These are phyloP conservation scores for Trematomus loennbergii DNA, from an alignment of 2,113 vertebrate species.

Conservation along the genomic window DNA sequence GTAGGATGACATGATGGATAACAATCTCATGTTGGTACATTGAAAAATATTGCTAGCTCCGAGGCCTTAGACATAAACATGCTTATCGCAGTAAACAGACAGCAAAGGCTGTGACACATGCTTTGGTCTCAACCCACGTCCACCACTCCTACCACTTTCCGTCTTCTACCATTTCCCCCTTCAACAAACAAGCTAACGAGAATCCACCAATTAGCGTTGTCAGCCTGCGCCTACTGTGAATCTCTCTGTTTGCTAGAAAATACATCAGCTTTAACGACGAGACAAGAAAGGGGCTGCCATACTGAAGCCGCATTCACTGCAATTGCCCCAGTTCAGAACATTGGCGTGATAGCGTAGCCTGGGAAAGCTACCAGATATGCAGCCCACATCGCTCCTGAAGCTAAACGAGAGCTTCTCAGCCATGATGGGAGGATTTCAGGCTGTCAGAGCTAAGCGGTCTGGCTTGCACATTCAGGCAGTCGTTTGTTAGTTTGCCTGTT, in stretches of 20 bases:
- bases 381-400: constrained; percentile 37
- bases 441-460: constrained; percentile 50
- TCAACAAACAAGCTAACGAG: constrained; percentile 56
- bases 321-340: constrained; percentile 23
- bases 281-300: constrained; percentile 24
- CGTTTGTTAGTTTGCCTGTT: constrained; percentile 46
- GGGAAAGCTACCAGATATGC: constrained; percentile 34
- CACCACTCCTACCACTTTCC: constrained; percentile 30
- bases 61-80: constrained; percentile 58
- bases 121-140: constrained; percentile 75
- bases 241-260: constrained; percentile 33
- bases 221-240: constrained; percentile 40
- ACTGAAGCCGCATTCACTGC: background rate
- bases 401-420: constrained; percentile 25
- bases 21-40: too few relatives aligned
- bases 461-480: constrained; percentile 21
- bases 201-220: constrained; percentile 60
- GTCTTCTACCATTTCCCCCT: background rate
- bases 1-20: background rate
- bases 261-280: constrained; percentile 29
- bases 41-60: background rate
- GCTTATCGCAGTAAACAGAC: constrained; percentile 76
- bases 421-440: constrained; percentile 42
- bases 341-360: background rate
- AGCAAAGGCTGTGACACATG: constrained; percentile 65